Conservation (phyloP, 2,888 invertebrate species). For the Volucella inanis region DNA sequence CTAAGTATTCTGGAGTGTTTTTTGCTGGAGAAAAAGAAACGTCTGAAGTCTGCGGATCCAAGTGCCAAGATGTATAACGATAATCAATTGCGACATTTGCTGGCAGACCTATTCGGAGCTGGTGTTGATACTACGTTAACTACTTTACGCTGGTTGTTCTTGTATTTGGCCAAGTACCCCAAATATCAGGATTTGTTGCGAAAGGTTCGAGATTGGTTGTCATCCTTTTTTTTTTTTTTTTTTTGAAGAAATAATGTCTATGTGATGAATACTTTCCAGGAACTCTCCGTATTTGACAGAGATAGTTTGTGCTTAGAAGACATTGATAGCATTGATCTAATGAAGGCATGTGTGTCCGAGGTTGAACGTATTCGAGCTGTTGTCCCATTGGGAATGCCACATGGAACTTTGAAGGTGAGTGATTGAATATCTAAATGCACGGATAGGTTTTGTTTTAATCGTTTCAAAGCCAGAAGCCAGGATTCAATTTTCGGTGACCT, state of each 20-base stretch:
- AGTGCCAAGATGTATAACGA: constrained; percentile 85
- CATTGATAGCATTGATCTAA: constrained; percentile 78
- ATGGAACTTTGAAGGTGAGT: constrained; percentile 86
- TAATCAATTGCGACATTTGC: constrained; percentile 88
- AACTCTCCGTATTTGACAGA: constrained; percentile 72
- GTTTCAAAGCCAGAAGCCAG: too few species aligned
- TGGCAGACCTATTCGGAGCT: constrained; percentile 93
- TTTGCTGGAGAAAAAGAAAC: constrained; percentile 85
- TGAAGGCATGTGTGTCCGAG: constrained; percentile 89
- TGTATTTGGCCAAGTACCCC: constrained; percentile 89
- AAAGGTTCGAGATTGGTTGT: constrained; percentile 59
- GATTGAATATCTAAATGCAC: too few species aligned
- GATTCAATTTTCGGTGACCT: too few species aligned
- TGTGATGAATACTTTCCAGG: constrained; percentile 33
- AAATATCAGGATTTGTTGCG: constrained; percentile 85
- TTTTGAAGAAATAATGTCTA: neutral
- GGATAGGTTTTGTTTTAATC: too few species aligned
- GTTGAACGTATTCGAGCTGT: constrained; percentile 90
- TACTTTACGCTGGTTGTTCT: constrained; percentile 91
- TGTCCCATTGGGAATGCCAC: constrained; percentile 93
- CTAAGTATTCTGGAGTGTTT: constrained; percentile 87
- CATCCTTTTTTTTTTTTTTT: neutral
- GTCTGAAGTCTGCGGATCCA: constrained; percentile 82
- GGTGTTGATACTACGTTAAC: constrained; percentile 92
- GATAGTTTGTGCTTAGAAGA: constrained; percentile 77